Conservation (phyloP, 2,888 invertebrate genomes). For the Rhynchonema sp. region DNA sequence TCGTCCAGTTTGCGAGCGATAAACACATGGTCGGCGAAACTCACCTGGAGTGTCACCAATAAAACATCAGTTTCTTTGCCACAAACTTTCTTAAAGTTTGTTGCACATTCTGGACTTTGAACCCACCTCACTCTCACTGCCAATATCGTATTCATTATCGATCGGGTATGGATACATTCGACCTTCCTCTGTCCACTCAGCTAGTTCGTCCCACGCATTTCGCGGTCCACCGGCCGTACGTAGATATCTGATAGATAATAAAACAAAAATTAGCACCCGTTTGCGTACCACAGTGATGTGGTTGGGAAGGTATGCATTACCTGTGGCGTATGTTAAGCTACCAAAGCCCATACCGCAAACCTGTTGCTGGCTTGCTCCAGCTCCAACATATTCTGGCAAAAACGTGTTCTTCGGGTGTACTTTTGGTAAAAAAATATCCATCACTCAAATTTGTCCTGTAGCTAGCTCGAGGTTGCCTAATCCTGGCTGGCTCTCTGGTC, state of each 20-base stretch:
- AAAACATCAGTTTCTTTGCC: background rate
- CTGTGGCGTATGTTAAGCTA: no score
- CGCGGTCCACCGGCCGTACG: constrained; percentile 14
- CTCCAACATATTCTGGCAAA: no score
- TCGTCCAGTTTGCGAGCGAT: constrained; percentile 58
- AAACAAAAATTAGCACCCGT: background rate
- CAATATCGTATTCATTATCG: constrained; percentile 55
- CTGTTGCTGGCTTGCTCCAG: no score
- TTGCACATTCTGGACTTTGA: background rate
- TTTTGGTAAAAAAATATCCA: no score
- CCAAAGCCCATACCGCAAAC: no score
- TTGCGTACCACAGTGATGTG: no score
- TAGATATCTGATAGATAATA: background rate
- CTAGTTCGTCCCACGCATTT: constrained; percentile 82
- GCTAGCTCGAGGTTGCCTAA: no score
- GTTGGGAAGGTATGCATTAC: no score
- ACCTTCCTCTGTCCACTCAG: constrained; percentile 74
- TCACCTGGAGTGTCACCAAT: constrained; percentile 30
- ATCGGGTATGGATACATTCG: constrained; percentile 93
- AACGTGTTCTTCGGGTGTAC: no score
- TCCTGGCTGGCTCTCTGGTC: no score
- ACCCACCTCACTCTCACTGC: constrained; percentile 34
- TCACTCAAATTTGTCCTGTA: no score
- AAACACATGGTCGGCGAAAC: constrained; percentile 85
- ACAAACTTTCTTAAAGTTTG: background rate